Conservation (phyloP, 1,140 invertebrate species). For the Bemisia tabaci region DNA sequence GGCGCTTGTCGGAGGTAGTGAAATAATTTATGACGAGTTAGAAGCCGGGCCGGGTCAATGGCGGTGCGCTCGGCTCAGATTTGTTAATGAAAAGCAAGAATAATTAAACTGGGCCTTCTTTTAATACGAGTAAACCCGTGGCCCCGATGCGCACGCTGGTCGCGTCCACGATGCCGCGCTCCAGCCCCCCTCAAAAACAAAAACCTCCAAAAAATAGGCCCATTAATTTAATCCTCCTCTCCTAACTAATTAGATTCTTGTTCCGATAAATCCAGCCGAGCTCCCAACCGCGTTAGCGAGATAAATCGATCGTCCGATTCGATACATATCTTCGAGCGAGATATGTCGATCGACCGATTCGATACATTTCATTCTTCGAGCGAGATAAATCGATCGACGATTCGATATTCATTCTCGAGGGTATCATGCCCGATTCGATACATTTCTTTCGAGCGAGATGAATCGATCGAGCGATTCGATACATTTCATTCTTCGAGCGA, state of each 20-base stretch:
- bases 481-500: too few species aligned
- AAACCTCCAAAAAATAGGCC: not conserved
- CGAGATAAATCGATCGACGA: too few species aligned
- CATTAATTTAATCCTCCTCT: not conserved
- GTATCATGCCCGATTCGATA: too few species aligned
- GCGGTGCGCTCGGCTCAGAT: not conserved
- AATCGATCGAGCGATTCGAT: too few species aligned
- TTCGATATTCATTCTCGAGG: too few species aligned
- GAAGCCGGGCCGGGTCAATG: not conserved
- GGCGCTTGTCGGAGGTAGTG: not conserved
- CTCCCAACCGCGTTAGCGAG: too few species aligned
- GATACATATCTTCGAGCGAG: too few species aligned
- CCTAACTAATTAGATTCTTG: not conserved
- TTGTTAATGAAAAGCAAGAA: not conserved
- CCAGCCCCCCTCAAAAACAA: not conserved
- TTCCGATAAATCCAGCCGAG: not conserved
- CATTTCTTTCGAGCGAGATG: too few species aligned
- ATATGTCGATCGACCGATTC: too few species aligned
- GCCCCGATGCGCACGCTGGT: not conserved
- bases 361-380: too few species aligned
- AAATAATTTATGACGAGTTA: not conserved
- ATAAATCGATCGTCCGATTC: too few species aligned
- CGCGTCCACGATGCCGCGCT: not conserved
- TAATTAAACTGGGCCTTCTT: not conserved
- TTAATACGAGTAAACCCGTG: not conserved